phyloP scores from a whole-genome alignment of 2,113 vertebrate genomes.

The Tiliqua scincoides region DNA sequence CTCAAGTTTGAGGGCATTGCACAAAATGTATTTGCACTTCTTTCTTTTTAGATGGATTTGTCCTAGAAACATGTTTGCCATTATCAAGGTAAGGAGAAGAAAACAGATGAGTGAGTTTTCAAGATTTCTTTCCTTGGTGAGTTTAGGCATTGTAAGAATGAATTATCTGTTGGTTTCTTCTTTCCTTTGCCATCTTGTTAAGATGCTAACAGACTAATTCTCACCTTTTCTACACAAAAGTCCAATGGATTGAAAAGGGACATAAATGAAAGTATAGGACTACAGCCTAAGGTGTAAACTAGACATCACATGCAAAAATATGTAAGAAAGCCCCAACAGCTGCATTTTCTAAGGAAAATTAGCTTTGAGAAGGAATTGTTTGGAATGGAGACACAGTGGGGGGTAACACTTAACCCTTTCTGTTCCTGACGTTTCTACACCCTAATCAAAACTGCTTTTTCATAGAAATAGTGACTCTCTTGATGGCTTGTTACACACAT shows the following conservation, averaged over 20 bases:
- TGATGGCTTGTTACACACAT: too few species aligned
- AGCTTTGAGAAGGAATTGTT: too few species aligned
- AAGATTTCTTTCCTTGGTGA: slow-evolving; percentile 2
- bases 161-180: neutral
- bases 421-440: too few species aligned
- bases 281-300: neutral
- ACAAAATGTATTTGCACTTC: neutral
- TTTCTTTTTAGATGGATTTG: slow-evolving; percentile 23
- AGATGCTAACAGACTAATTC: neutral
- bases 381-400: too few species aligned
- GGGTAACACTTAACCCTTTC: too few species aligned
- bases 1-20: neutral
- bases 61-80: slow-evolving; percentile 18
- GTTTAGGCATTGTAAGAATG: neutral
- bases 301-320: neutral
- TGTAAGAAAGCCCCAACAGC: neutral
- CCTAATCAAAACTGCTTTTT: too few species aligned
- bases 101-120: too few species aligned
- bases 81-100: slow-evolving; percentile 35
- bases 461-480: too few species aligned
- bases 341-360: neutral
- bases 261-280: neutral
- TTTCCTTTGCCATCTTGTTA: neutral
- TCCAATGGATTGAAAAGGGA: neutral
- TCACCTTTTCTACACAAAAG: neutral